Evolutionary conservation across 2,797 vertebrate species (phyloP).

Genomic region (Emys orbicularis): DNA sequence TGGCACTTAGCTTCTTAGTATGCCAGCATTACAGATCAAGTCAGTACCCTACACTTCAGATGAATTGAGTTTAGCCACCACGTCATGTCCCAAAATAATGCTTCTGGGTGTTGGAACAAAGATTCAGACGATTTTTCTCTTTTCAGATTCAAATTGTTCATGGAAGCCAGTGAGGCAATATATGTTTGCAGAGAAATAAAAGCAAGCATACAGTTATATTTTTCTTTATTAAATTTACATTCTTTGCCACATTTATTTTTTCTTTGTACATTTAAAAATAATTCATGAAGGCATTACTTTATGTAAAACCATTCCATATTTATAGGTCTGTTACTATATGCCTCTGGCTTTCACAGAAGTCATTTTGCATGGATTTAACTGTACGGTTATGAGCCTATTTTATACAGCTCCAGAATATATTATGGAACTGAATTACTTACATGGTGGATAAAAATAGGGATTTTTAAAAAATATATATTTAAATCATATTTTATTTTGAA

Average conservation of each 20-base stretch:
- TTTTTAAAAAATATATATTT: not conserved
- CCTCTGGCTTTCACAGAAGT: not conserved
- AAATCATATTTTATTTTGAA: not conserved
- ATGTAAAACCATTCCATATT: not conserved
- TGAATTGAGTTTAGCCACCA: not conserved
- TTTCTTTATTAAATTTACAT: not conserved
- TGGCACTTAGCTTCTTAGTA: not conserved
- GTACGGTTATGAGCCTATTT: not conserved
- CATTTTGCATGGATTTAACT: not conserved
- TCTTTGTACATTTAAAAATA: not conserved
- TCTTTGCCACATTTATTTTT: not conserved
- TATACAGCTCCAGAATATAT: not conserved
- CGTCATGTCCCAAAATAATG: not conserved
- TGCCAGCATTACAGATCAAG: not conserved
- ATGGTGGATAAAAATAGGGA: not conserved
- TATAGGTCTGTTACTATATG: not conserved
- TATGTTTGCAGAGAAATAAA: not conserved
- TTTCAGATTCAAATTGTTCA: not conserved
- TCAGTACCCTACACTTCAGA: not conserved
- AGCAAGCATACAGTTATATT: not conserved
- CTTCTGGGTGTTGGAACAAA: not conserved
- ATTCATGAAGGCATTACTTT: not conserved
- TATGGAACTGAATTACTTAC: not conserved
- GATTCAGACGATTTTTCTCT: not conserved
- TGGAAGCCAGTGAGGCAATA: not conserved